Evolutionary conservation across 1,140 invertebrate species (phyloP).

Genomic region (Macrotrachela quadricornifera): DNA sequence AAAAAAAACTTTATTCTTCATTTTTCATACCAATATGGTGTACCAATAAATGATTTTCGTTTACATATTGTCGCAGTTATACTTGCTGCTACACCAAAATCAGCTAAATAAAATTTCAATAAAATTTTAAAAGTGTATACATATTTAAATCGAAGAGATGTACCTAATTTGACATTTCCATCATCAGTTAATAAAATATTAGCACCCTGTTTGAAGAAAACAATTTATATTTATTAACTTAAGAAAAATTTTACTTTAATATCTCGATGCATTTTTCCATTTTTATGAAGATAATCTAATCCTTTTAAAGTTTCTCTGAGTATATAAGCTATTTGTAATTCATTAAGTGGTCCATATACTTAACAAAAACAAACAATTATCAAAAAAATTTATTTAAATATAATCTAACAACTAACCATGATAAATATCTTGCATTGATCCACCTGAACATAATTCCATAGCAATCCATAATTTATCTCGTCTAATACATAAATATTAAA

Average conservation of each 20-base stretch:
- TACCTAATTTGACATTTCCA: conserved; percentile 71
- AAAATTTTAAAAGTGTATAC: no score
- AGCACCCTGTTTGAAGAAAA: conserved; percentile 40
- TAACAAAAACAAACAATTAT: conserved; percentile 16
- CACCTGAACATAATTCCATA: conserved; percentile 97
- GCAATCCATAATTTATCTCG: conserved; percentile 94
- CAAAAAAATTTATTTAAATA: background rate
- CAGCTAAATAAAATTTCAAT: conserved; percentile 37
- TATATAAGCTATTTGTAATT: conserved; percentile 90
- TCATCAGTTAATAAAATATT: conserved; percentile 88
- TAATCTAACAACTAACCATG: conserved; percentile 42
- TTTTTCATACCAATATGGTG: conserved; percentile 64
- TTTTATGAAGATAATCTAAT: conserved; percentile 76
- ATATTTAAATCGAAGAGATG: no score
- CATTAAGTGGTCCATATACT: conserved; percentile 81
- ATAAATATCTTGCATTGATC: conserved; percentile 86
- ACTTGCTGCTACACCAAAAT: conserved; percentile 97
- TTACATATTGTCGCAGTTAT: conserved; percentile 97
- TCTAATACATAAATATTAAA: conserved; percentile 15
- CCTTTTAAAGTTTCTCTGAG: conserved; percentile 84
- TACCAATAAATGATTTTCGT: conserved; percentile 97
- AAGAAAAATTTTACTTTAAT: conserved; percentile 33
- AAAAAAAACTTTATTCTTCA: background rate
- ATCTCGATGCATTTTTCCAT: conserved; percentile 85
- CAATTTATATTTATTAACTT: no score